phyloP scores from a whole-genome alignment of 1,140 invertebrate species.

The Bombus fervidus region DNA sequence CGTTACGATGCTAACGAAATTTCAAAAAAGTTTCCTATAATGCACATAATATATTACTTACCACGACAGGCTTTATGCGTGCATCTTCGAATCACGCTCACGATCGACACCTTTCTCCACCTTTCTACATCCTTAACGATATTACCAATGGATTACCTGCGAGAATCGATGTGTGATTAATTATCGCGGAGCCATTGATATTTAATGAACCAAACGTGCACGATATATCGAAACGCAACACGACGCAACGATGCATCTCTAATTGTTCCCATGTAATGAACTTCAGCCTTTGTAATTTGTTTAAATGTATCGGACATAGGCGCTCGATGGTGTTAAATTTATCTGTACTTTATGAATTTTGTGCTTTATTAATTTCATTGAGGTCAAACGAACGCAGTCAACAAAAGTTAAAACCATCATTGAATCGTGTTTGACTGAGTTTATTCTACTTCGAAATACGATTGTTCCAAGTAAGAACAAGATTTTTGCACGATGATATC shows the following conservation, averaged over 20 bases:
- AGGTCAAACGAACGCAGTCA: neutral
- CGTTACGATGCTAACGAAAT: too few relatives aligned
- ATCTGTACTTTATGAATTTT: neutral
- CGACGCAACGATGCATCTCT: conserved; percentile 20
- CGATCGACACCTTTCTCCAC: neutral
- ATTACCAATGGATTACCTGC: conserved; percentile 21
- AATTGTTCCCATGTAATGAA: conserved; percentile 26
- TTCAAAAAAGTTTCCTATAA: neutral
- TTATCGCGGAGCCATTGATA: neutral
- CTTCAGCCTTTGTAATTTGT: neutral
- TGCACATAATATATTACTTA: too few relatives aligned
- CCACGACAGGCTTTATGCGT: neutral
- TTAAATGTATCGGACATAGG: neutral
- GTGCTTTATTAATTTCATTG: neutral
- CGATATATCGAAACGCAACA: conserved; percentile 31
- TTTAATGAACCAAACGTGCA: conserved; percentile 22
- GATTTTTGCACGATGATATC: neutral
- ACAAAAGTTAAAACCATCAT: conserved; percentile 2
- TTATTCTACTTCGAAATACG: neutral
- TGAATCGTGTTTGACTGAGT: neutral
- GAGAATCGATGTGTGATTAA: conserved; percentile 31
- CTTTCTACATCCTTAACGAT: neutral
- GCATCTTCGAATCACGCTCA: neutral
- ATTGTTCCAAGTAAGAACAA: neutral
- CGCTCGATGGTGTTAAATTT: neutral